A percentile compares a stretch with the other conserved stretches of the same genome.
phyloP scores from a whole-genome alignment of 2,888 invertebrate species.

The Therioaphis trifolii region DNA sequence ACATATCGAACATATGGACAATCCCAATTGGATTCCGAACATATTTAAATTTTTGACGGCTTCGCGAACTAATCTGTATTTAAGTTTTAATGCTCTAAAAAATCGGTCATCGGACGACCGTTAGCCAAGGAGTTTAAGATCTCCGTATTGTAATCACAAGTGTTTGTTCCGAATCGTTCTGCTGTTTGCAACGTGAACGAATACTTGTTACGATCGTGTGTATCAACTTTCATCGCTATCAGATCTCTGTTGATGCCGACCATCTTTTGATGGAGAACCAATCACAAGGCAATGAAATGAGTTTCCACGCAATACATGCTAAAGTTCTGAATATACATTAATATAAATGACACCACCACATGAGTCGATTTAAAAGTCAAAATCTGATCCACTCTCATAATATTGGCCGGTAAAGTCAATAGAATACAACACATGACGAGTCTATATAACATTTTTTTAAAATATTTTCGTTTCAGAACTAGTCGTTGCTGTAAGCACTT shows the following conservation, averaged over 20 bases:
- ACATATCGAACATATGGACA: constrained; percentile 57
- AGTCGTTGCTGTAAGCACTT: neutral
- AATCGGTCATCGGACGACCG: neutral
- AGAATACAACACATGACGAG: neutral
- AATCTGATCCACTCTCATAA: neutral
- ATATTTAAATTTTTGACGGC: constrained; percentile 54
- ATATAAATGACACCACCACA: neutral
- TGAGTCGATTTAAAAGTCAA: neutral
- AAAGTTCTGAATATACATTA: constrained; percentile 60
- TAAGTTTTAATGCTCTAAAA: neutral
- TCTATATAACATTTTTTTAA: neutral
- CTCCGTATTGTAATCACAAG: neutral
- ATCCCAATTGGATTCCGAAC: constrained; percentile 59
- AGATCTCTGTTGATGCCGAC: constrained; percentile 28
- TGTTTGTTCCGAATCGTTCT: neutral
- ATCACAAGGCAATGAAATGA: constrained; percentile 54
- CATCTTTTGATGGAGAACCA: constrained; percentile 23
- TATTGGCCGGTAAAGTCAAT: neutral
- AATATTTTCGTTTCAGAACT: neutral
- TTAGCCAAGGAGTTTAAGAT: neutral
- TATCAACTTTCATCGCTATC: neutral
- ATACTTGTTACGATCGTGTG: constrained; percentile 17
- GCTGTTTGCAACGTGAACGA: neutral
- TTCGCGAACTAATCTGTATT: neutral
- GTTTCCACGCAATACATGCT: constrained; percentile 55